A percentile compares a stretch with the other conserved stretches of the same genome.
These are phyloP conservation scores for Eufriesea mexicana DNA, from an alignment of 1,140 invertebrate genomes.

Conservation along the genomic window DNA sequence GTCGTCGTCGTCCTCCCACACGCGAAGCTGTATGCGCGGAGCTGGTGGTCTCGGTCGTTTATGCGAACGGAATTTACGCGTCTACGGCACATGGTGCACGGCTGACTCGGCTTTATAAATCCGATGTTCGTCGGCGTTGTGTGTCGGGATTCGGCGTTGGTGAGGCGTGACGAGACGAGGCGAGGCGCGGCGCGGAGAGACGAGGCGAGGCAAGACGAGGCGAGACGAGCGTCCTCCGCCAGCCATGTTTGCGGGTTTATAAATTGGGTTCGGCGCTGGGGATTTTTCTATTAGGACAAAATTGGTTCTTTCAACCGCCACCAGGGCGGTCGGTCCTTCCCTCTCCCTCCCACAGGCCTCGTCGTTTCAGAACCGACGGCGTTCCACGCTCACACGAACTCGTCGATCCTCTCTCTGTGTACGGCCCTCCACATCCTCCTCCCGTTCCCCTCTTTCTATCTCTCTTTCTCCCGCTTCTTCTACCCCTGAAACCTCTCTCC, in stretches of 20 bases:
- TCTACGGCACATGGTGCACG: slow-evolving; percentile 58
- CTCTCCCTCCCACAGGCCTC: slow-evolving; percentile 17
- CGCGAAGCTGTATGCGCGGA: neutral
- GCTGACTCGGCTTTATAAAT: slow-evolving; percentile 73
- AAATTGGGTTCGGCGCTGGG: slow-evolving; percentile 82
- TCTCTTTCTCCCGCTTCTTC: slow-evolving; percentile 8
- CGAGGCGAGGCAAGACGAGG: slow-evolving; percentile 48
- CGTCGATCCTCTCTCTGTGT: slow-evolving; percentile 58
- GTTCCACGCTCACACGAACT: slow-evolving; percentile 55
- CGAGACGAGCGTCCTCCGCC: slow-evolving; percentile 65
- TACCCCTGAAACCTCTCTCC: slow-evolving; percentile 16
- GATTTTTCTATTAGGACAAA: slow-evolving; percentile 83
- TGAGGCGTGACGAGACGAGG: neutral
- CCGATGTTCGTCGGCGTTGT: slow-evolving; percentile 70
- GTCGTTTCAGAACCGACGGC: slow-evolving; percentile 59
- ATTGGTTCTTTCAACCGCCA: slow-evolving; percentile 83
- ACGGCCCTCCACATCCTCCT: slow-evolving; percentile 1
- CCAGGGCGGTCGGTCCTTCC: slow-evolving; percentile 67
- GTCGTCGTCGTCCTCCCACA: neutral
- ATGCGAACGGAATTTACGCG: slow-evolving; percentile 59
- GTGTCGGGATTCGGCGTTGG: slow-evolving; percentile 67
- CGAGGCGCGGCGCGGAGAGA: neutral
- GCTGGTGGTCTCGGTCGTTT: slow-evolving; percentile 23
- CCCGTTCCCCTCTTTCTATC: neutral
- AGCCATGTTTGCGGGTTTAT: slow-evolving; percentile 83